These are phyloP conservation scores for Poeciliopsis paucimaculata DNA, from an alignment of 2,797 vertebrate genomes.

Conservation along the genomic window DNA sequence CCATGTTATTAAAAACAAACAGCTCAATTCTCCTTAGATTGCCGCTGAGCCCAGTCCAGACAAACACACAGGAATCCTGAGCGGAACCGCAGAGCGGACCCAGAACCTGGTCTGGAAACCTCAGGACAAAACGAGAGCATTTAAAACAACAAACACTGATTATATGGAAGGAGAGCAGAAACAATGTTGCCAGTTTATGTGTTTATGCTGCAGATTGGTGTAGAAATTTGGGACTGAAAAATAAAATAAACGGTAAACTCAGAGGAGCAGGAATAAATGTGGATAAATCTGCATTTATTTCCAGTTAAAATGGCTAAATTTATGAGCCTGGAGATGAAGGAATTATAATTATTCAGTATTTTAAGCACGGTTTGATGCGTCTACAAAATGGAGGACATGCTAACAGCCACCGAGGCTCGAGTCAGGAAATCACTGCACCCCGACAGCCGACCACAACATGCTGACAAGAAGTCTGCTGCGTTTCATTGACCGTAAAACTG, in stretches of 20 bases:
- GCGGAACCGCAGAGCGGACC: constrained; percentile 18
- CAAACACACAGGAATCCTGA: constrained; percentile 29
- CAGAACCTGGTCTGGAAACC: constrained; percentile 43
- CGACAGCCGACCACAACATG: too few species aligned
- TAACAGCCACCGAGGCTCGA: background rate
- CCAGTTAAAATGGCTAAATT: background rate
- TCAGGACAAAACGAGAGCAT: constrained; percentile 37
- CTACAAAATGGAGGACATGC: background rate
- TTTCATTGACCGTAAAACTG: too few species aligned
- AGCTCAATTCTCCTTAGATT: constrained; percentile 58
- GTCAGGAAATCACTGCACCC: background rate
- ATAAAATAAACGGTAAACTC: background rate
- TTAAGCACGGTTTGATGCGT: background rate
- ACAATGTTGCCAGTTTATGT: background rate
- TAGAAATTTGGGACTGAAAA: background rate
- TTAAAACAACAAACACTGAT: constrained; percentile 28
- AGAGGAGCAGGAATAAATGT: background rate
- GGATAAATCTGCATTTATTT: background rate
- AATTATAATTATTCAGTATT: background rate
- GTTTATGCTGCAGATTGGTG: background rate
- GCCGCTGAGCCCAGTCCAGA: constrained; percentile 28
- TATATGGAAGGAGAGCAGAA: background rate
- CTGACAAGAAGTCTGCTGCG: too few species aligned
- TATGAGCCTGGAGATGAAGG: background rate
- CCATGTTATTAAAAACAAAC: constrained; percentile 78